Base-by-base conservation (phyloP, 35 echinoderm and acorn worm genomes). In the Acanthaster planci region DNA sequence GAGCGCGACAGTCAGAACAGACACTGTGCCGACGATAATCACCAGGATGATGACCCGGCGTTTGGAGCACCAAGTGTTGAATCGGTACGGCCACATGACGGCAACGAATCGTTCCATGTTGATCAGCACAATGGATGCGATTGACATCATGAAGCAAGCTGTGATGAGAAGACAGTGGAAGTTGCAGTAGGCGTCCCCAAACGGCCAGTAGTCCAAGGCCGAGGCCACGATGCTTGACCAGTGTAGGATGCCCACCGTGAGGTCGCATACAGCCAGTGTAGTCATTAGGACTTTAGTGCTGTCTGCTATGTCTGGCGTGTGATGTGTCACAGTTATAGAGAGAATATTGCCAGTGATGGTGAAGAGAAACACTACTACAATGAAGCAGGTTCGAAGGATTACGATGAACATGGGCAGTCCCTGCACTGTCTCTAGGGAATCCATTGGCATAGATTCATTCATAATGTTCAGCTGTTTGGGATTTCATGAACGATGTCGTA, bases 261-360 rank as follows among this genome's bases (percentile, higher is more conserved):
- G 64, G 64, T 72, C 64, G 10, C 9, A 72, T 12, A 72, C 64
- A 9, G 64, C 64, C 29, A 72, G 64, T 29, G 29, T 12, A 2
- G 64, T 72, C 64, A 72, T 72, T 7, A 72, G 26, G 34, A 72
- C 15, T 34, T 72, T 72, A 26, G 64, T 72, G 26, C 23, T 72
- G 0, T 36, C 64, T 2, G 64, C 64, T 29, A 72, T 14, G 64
- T 72, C 34, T 10, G 64, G 3, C 12, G 34, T 34, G 34, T 26
- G 64, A 10, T 34, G 64, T 29, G 64, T 72, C 19, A 72, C 64
- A 8, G 64, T 34, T 31, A 72, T 72, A 2, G 64, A 72, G n/a
- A 72, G 26, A 21, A 72, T 29, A 29, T 72, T 72, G 26, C 64
- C 64, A 29, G 8, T 31, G 14, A 72, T 8, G 34, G 34, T 72